These are phyloP conservation scores for Myotis yumanensis DNA, from an alignment of 2,113 vertebrate genomes.

Conservation along the genomic window DNA sequence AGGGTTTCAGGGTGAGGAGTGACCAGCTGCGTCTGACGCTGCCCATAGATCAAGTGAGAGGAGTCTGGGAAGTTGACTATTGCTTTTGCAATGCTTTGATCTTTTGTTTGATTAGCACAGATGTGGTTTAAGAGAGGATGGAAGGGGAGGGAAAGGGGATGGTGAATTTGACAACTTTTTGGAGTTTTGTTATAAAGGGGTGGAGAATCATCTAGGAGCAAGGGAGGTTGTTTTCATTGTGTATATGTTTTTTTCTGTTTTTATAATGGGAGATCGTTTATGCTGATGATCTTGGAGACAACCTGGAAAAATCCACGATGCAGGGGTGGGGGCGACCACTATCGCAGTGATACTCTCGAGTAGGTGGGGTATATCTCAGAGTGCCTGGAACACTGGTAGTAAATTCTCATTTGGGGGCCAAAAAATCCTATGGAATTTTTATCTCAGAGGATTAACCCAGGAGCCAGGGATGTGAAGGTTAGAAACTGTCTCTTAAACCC, in stretches of 20 bases:
- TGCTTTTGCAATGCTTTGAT: not conserved
- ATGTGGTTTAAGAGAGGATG: not conserved
- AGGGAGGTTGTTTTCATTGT: not conserved
- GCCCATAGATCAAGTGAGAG: not conserved
- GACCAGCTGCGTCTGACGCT: rapidly evolving
- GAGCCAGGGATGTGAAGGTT: not conserved
- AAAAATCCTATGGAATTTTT: not conserved
- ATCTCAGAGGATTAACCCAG: not conserved
- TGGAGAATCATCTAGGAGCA: not conserved
- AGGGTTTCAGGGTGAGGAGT: not conserved
- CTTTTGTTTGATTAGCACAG: not conserved
- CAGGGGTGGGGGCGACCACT: not conserved
- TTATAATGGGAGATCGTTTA: not conserved
- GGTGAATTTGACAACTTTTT: not conserved
- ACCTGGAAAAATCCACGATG: not conserved
- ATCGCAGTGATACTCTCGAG: not conserved
- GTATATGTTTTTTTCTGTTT: not conserved
- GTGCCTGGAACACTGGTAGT: not conserved
- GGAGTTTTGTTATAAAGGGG: not conserved
- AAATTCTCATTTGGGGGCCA: not conserved
- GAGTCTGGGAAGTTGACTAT: not conserved
- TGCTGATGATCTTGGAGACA: not conserved
- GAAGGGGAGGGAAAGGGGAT: not conserved
- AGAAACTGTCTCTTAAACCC: slow-evolving; percentile 2
- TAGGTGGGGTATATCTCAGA: not conserved